Base-by-base conservation (phyloP, 2,113 vertebrate genomes). In the Murina feae region DNA sequence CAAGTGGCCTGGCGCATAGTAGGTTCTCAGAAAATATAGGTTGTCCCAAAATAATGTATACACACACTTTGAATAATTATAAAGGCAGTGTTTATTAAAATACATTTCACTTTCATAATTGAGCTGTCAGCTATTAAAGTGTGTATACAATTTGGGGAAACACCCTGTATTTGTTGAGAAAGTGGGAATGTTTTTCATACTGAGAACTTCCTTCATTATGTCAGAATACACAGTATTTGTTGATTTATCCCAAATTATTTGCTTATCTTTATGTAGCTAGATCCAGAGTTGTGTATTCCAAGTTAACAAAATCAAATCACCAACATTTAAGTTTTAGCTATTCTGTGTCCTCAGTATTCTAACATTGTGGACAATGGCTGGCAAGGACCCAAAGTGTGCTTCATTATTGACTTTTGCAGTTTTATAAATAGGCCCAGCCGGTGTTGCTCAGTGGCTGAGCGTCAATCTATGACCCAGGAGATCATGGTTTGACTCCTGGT, bases 231-330 rank as follows among this genome's bases (percentile, higher is more conserved):
- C 4, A 28, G 66, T 7, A 37, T 6, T 39, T 75, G 2, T 44
- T 28, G 32, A 79, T 74, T 44, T 55, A 69, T 9, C 37, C 65
- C 28, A 16, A 63, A 83, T 89, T n/a, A 80, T 83, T 37, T 60
- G 53, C 86, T 95, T 96, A n/a, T 91, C 30, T 84, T 89, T 49
- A n/a, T 17, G 30, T 12, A 55, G 47, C 63, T 25, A 94, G 47
- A 30, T 6, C 20, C 81, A 44, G n/a, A 89, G 11, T 20, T 37
- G 30, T 63, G 6, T 49, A 87, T 87, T 78, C 1, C 4, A 39
- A 85, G 20, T 75, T 55, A 49, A 72, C 32, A 83, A 47, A 95
- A 87, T 78, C 39, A 86, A 86, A 69, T 71, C 58, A 82, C 30
- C 83, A 69, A 82, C 12, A n/a, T 44, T 80, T 60, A 44, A 79